Percentiles rank a stretch among this genome's conserved stretches.
Evolutionary conservation across 2,113 vertebrate species (phyloP).

Genomic region (Amazona vittata): DNA sequence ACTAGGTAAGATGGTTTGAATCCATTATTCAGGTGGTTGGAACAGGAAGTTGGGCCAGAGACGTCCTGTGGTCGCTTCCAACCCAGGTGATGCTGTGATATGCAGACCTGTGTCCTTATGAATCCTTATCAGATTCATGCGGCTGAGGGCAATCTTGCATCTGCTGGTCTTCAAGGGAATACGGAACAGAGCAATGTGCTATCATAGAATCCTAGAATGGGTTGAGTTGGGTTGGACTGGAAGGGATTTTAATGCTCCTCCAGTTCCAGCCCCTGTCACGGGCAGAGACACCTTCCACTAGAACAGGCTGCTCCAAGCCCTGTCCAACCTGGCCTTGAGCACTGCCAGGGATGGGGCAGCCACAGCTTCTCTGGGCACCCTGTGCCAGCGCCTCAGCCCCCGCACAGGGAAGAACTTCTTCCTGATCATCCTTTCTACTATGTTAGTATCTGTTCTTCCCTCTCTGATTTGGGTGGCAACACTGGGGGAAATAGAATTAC

Average conservation of each 20-base stretch:
- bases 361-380: not conserved
- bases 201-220: not conserved
- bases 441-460: not conserved
- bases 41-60: not conserved
- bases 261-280: not conserved
- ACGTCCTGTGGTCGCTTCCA: not conserved
- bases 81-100: not conserved
- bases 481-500: not conserved
- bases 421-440: not conserved
- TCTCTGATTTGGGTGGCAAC: not conserved
- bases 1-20: not conserved
- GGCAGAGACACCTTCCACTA: not conserved
- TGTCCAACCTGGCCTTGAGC: not conserved
- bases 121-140: not conserved
- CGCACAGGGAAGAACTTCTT: not conserved
- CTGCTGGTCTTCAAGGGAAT: not conserved
- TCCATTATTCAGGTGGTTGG: not conserved
- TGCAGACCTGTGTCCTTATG: rapidly evolving
- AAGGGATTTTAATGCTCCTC: not conserved
- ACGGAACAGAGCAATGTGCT: not conserved
- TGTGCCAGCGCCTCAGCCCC: not conserved
- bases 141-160: not conserved
- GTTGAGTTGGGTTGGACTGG: not conserved
- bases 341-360: not conserved
- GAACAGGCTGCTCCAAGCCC: not conserved